phyloP scores from a whole-genome alignment of 2,888 invertebrate species.

The Megamerina dolium region DNA sequence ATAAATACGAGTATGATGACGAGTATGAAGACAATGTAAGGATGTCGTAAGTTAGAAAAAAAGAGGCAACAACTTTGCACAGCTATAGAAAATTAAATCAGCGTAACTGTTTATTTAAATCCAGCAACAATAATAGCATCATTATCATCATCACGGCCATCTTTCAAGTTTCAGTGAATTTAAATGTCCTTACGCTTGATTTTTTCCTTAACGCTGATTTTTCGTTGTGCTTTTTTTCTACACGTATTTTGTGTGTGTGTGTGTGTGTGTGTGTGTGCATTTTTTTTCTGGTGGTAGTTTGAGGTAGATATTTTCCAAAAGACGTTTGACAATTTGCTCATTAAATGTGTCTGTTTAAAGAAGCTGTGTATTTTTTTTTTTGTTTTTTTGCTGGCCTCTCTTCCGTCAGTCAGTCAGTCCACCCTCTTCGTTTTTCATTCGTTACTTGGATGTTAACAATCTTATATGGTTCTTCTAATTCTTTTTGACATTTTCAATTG shows the following conservation, averaged over 20 bases:
- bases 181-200: not conserved
- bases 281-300: not conserved
- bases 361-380: constrained; percentile 21
- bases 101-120: constrained; percentile 47
- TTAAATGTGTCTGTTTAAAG: constrained; percentile 45
- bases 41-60: constrained; percentile 4
- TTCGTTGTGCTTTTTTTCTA: constrained; percentile 2
- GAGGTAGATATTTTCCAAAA: not conserved
- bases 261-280: not conserved
- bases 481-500: constrained; percentile 43
- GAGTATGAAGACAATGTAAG: constrained; percentile 3
- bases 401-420: not conserved
- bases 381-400: constrained; percentile 11
- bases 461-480: constrained; percentile 22
- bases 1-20: not conserved
- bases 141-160: not conserved
- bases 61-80: constrained; percentile 23
- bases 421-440: not conserved
- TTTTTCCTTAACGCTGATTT: not conserved
- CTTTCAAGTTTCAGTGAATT: not conserved
- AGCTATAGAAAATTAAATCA: constrained; percentile 39
- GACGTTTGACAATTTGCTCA: constrained; percentile 44
- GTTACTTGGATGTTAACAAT: not conserved
- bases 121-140: too few relatives aligned
- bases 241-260: too few relatives aligned